Evolutionary conservation across 2,797 vertebrate species (phyloP).

Genomic region (Halcyon smyrnensis): DNA sequence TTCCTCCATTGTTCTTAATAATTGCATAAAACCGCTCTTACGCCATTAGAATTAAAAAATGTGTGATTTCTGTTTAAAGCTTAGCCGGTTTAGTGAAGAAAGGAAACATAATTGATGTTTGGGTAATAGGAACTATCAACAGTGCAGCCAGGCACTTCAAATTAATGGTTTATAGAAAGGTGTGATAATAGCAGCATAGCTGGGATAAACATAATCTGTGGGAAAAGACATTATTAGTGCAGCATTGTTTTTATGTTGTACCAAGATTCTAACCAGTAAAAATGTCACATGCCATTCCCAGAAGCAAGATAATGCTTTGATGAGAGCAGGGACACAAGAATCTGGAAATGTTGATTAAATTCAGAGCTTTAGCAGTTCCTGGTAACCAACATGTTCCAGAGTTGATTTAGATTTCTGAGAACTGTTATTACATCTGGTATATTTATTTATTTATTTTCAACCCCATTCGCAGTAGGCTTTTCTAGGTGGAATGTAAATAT

Average conservation of each 20-base stretch:
- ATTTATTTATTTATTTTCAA: neutral
- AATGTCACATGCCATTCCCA: neutral
- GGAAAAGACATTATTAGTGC: neutral
- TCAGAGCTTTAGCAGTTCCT: neutral
- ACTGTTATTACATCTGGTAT: neutral
- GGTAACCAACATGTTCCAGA: slow-evolving; percentile 3
- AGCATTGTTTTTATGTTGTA: neutral
- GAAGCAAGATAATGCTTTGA: neutral
- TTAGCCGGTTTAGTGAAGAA: neutral
- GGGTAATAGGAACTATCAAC: neutral
- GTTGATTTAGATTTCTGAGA: slow-evolving; percentile 24
- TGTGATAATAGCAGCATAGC: neutral
- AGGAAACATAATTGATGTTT: neutral
- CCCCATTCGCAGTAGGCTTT: neutral
- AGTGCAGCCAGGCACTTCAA: neutral
- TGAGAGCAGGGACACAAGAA: neutral
- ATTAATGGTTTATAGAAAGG: neutral
- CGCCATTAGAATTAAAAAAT: neutral
- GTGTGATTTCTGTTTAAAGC: neutral
- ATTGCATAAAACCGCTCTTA: neutral
- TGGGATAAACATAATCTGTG: neutral
- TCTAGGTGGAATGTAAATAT: slow-evolving; percentile 20
- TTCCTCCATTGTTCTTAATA: neutral
- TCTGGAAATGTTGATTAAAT: slow-evolving; percentile 3
- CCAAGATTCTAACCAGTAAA: neutral